These are phyloP conservation scores for Cercopithecus hamlyni DNA, from an alignment of 2,797 vertebrate genomes.

Conservation along the genomic window DNA sequence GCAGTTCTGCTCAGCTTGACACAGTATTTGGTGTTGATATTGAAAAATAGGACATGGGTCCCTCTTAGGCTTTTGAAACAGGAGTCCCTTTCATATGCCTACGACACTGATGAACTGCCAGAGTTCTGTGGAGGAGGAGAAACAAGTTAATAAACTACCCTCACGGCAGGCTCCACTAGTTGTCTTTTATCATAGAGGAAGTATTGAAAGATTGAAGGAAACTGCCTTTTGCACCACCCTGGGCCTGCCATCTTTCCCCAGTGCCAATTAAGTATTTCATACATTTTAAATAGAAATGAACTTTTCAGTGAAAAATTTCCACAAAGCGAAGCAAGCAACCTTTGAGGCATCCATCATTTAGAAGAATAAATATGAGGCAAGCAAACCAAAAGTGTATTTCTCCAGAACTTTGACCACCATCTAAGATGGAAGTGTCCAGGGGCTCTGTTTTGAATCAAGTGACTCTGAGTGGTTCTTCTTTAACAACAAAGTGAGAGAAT, in stretches of 20 bases:
- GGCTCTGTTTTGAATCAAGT: conserved; percentile 81
- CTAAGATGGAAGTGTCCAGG: conserved; percentile 59
- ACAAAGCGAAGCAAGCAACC: conserved; percentile 78
- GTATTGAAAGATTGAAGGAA: conserved; percentile 58
- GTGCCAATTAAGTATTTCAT: conserved; percentile 80
- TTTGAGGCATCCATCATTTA: conserved; percentile 75
- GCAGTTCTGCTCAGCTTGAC: conserved; percentile 78
- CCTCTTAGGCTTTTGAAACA: conserved; percentile 75
- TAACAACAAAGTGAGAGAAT: conserved; percentile 64
- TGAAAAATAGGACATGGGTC: conserved; percentile 76
- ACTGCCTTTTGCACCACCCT: conserved; percentile 38
- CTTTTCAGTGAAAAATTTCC: conserved; percentile 78
- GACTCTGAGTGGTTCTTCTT: conserved; percentile 68
- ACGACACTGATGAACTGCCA: conserved; percentile 78
- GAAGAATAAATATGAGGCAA: conserved; percentile 66
- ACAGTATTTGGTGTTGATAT: conserved; percentile 71
- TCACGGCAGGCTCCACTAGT: conserved; percentile 25
- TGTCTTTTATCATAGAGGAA: conserved; percentile 72
- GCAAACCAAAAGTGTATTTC: conserved; percentile 68
- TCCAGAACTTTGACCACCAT: conserved; percentile 60
- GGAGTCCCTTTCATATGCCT: conserved; percentile 61
- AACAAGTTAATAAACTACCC: conserved; percentile 75
- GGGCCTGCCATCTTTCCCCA: not conserved
- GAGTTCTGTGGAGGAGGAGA: conserved; percentile 68
- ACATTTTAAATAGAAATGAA: conserved; percentile 65